A percentile compares a stretch with the other conserved stretches of the same genome.
Conservation (phyloP, 2,797 vertebrate species). For the Poecilia velifera region DNA sequence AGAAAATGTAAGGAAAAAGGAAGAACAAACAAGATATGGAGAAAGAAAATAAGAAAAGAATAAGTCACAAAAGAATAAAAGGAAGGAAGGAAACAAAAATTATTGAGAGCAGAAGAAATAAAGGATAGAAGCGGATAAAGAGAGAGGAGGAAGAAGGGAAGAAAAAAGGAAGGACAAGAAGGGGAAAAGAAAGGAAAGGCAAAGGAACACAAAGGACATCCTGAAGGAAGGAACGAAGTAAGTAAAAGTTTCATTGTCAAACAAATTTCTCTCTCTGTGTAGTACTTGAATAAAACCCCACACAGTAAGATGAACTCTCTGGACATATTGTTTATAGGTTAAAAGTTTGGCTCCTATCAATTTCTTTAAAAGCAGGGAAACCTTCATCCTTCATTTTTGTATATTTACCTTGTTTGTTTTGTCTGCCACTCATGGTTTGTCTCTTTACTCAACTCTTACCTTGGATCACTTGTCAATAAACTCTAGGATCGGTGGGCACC, state of each 20-base stretch:
- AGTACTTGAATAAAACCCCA: not conserved
- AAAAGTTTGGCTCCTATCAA: not conserved
- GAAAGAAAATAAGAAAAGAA: not conserved
- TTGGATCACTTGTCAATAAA: constrained; percentile 44
- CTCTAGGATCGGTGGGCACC: not conserved
- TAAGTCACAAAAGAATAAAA: not conserved
- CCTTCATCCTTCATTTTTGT: constrained; percentile 20
- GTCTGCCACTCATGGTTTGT: constrained; percentile 39
- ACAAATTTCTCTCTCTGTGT: not conserved
- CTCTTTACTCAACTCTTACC: constrained; percentile 43
- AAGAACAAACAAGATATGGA: not conserved
- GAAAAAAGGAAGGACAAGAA: not conserved
- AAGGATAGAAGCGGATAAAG: not conserved
- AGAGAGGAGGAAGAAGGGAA: not conserved
- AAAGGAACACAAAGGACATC: no score
- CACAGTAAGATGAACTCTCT: not conserved
- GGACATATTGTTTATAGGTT: not conserved
- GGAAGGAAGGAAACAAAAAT: not conserved
- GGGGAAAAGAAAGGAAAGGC: not conserved
- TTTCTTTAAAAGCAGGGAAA: constrained; percentile 22
- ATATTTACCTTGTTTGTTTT: constrained; percentile 48
- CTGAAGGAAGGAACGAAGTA: not conserved
- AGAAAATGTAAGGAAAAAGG: not conserved
- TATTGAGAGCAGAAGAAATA: not conserved
- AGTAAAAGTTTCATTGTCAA: not conserved